phyloP scores from a whole-genome alignment of 2,888 invertebrate genomes.

The Diarsia mendica region DNA sequence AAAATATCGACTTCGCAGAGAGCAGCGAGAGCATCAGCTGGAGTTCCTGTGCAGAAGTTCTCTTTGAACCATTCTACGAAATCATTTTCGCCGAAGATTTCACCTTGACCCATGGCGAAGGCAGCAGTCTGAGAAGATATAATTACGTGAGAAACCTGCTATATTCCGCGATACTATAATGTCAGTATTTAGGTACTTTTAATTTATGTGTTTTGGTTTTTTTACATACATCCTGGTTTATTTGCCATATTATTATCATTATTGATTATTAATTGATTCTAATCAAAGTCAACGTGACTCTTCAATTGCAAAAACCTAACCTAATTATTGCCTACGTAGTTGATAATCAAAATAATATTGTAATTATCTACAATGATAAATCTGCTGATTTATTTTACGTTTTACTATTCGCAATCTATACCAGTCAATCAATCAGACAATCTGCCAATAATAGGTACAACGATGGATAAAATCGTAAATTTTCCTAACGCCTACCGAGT shows the following conservation, averaged over 20 bases:
- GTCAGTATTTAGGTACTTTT: too few species aligned
- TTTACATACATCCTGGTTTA: not conserved
- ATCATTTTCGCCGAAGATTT: slow-evolving; percentile 70
- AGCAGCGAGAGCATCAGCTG: not conserved
- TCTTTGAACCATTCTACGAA: slow-evolving; percentile 61
- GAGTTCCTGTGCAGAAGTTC: slow-evolving; percentile 50
- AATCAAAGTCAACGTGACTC: slow-evolving; percentile 9
- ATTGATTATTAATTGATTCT: slow-evolving; percentile 25
- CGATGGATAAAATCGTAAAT: not conserved
- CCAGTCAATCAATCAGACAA: not conserved
- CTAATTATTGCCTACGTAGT: not conserved
- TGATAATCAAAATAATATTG: slow-evolving; percentile 16
- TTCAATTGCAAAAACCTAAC: slow-evolving; percentile 11
- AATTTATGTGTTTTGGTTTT: not conserved
- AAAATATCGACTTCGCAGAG: slow-evolving; percentile 55
- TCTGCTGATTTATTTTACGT: slow-evolving; percentile 25
- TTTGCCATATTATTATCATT: slow-evolving; percentile 4
- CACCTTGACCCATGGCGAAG: slow-evolving; percentile 68
- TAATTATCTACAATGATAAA: slow-evolving; percentile 17
- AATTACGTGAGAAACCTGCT: not conserved
- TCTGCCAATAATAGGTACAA: not conserved
- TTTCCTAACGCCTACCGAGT: not conserved
- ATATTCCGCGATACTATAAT: not conserved
- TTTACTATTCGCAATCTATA: slow-evolving; percentile 29
- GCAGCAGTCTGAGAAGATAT: slow-evolving; percentile 66